Base-by-base conservation (phyloP, 2,113 vertebrate genomes). In the Prochilodus magdalenae region DNA sequence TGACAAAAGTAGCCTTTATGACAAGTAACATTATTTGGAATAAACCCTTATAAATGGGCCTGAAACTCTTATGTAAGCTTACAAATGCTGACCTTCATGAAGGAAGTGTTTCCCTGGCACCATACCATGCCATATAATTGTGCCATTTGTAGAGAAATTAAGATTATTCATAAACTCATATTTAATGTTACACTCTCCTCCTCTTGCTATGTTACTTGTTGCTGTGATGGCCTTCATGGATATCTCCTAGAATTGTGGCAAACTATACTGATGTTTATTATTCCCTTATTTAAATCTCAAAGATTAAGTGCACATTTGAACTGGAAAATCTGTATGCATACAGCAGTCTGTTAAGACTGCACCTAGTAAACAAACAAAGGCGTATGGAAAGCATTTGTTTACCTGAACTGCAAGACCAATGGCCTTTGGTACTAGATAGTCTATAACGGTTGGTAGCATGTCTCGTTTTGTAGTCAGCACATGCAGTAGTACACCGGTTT, bases 121-220 rank as follows among this genome's bases (percentile, higher is more conserved):
- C 40, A n/a, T 84, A 73, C 84, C 85, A 91, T 89, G 81, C 79
- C 89, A 81, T 85, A 76, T 85, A 81, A 73, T 85, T 87, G 79
- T 89, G 83, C 75, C 87, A 90, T 87, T 77, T 87, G 70, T 73
- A 79, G 65, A 66, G 84, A 63, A 73, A 66, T 85, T 85, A 53
- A 66, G 57, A 71, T 67, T 84, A 77, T 75, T 2, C 79, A 85
- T 13, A 66, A 71, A 80, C 47, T 47, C 57, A 63, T 65, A 55
- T 71, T 67, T 75, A 44, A 65, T 57, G 63, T 73, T 80, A 73
- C 49, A 26, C 77, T 75, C 22, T 74, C 11, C 66, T 77, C 1
- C 73, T 83, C 26, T 82, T 73, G 80, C 78, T 73, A 72, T 81
- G 22, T 79, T 83, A 86, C 57, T 63, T 66, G 59, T 57, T 69